Conservation (phyloP, 2,888 invertebrate species). For the Dorcus parallelipipedus region DNA sequence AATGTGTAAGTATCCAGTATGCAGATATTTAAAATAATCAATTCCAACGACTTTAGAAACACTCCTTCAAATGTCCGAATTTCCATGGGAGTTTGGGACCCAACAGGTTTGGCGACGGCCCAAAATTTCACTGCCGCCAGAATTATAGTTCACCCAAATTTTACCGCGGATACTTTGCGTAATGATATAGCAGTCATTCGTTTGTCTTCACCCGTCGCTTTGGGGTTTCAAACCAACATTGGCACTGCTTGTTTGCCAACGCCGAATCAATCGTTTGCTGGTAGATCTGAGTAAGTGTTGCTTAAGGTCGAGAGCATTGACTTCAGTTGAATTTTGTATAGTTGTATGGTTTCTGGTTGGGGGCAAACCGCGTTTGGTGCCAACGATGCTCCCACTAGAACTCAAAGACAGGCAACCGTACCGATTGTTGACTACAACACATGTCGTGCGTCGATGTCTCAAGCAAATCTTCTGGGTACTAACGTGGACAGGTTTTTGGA, state of each 20-base stretch:
- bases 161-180: constrained; percentile 67
- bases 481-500: constrained; percentile 41
- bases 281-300: not conserved
- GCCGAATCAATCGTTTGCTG: constrained; percentile 30
- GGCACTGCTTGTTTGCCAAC: constrained; percentile 62
- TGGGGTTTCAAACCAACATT: constrained; percentile 57
- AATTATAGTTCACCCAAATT: constrained; percentile 56
- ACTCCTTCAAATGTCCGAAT: constrained; percentile 26
- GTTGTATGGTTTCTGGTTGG: constrained; percentile 79
- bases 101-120: constrained; percentile 16
- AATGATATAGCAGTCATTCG: constrained; percentile 80
- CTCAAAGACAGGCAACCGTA: constrained; percentile 73
- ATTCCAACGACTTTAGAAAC: constrained; percentile 7
- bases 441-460: constrained; percentile 36
- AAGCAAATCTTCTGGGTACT: constrained; percentile 30
- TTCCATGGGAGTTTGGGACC: constrained; percentile 29
- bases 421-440: constrained; percentile 62
- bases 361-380: constrained; percentile 71
- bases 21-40: not conserved
- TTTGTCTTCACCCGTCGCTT: constrained; percentile 48
- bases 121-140: constrained; percentile 27
- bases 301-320: not conserved
- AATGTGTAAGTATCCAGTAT: constrained; percentile 51
- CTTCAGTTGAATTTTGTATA: constrained; percentile 18
- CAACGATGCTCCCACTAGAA: constrained; percentile 49